phyloP scores from a whole-genome alignment of 2,888 invertebrate species.

The Liopterus haemorrhoidalis region DNA sequence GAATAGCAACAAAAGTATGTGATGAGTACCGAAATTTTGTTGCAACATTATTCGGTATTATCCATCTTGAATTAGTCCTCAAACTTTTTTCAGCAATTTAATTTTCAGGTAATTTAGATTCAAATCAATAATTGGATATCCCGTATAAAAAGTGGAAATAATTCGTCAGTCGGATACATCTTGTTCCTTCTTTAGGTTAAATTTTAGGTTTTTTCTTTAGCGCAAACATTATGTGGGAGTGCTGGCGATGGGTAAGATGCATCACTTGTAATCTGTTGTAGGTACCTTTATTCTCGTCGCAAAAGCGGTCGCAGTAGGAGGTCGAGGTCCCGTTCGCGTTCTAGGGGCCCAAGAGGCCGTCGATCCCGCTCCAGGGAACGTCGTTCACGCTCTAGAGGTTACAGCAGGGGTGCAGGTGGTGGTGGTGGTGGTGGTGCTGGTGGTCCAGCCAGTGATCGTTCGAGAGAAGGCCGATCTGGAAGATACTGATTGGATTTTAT shows the following conservation, averaged over 20 bases:
- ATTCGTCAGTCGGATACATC: no score
- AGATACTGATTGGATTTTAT: constrained; percentile 49
- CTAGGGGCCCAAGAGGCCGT: constrained; percentile 43
- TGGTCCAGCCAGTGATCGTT: constrained; percentile 32
- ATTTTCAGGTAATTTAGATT: no score
- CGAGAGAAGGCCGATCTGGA: constrained; percentile 52
- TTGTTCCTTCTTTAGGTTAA: no score
- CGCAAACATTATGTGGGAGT: constrained; percentile 5
- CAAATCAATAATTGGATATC: no score
- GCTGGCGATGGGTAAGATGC: no score
- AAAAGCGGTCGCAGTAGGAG: constrained; percentile 48
- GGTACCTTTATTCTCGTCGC: constrained; percentile 69
- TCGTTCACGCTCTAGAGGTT: constrained; percentile 41
- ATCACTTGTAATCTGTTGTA: constrained; percentile 37
- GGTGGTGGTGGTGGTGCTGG: constrained; percentile 30
- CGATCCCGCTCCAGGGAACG: constrained; percentile 49
- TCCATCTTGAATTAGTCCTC: no score
- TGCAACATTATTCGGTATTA: no score
- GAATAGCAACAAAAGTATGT: no score
- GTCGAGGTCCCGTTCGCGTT: constrained; percentile 55
- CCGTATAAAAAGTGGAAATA: no score
- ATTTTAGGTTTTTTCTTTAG: no score
- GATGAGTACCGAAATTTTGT: no score
- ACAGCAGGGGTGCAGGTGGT: constrained; percentile 19
- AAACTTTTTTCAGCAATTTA: no score